Evolutionary conservation across 2,888 invertebrate species (phyloP).

Genomic region (Amphipoea oculea): DNA sequence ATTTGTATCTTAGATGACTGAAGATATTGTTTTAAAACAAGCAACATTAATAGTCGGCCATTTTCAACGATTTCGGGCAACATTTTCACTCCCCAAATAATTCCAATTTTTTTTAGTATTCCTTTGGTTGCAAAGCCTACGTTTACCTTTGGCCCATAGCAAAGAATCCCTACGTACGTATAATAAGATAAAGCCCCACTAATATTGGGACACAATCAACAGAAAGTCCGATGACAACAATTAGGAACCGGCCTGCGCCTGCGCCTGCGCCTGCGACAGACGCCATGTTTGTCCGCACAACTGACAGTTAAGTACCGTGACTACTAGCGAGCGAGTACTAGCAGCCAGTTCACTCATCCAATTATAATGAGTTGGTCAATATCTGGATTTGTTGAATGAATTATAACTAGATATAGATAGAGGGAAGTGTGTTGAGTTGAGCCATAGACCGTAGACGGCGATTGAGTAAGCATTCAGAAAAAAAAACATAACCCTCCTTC

Average conservation of each 20-base stretch:
- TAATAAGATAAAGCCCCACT: constrained; percentile 38
- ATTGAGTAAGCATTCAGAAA: neutral
- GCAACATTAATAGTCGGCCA: neutral
- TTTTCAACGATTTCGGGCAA: neutral
- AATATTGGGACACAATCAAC: constrained; percentile 67
- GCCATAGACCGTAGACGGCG: neutral
- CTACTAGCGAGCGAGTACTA: constrained; percentile 58
- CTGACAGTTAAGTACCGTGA: constrained; percentile 80
- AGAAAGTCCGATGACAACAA: constrained; percentile 76
- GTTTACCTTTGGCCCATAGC: neutral
- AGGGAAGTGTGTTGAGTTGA: neutral
- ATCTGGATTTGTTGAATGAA: constrained; percentile 49
- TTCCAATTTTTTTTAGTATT: neutral
- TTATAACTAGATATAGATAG: neutral
- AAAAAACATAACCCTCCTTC: too few relatives aligned
- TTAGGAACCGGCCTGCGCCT: constrained; percentile 73
- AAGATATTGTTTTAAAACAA: neutral
- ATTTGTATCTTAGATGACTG: too few relatives aligned
- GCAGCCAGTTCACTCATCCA: constrained; percentile 70
- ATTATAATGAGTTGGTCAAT: constrained; percentile 67
- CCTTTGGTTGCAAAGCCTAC: neutral
- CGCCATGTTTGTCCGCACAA: constrained; percentile 67
- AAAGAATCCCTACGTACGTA: neutral
- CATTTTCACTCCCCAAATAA: neutral
- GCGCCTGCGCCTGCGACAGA: constrained; percentile 49